Percentiles rank a stretch among this genome's conserved stretches.
phyloP scores from a whole-genome alignment of 2,888 invertebrate genomes.

The Euclidia mi region DNA sequence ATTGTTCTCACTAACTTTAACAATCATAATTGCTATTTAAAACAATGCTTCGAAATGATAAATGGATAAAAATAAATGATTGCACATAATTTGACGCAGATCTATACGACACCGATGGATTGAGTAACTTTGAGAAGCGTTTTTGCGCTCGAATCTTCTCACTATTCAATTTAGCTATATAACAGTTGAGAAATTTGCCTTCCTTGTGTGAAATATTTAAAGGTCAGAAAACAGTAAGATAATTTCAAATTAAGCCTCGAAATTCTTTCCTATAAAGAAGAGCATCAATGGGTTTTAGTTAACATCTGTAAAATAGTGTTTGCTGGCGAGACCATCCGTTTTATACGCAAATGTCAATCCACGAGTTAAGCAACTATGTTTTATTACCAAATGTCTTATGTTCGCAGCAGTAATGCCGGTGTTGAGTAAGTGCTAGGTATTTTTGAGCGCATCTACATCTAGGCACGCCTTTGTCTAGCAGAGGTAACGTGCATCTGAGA shows the following conservation, averaged over 20 bases:
- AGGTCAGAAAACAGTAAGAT: slow-evolving; percentile 8
- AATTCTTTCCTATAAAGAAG: slow-evolving; percentile 40
- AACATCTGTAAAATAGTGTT: slow-evolving; percentile 62
- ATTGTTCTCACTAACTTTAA: slow-evolving; percentile 46
- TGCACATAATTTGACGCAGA: slow-evolving; percentile 36
- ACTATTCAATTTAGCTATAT: slow-evolving; percentile 61
- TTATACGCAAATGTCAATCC: slow-evolving; percentile 85
- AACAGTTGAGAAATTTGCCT: slow-evolving; percentile 59
- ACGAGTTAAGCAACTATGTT: slow-evolving; percentile 77
- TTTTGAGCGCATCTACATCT: slow-evolving; percentile 69
- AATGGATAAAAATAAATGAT: slow-evolving; percentile 29
- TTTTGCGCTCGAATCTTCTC: slow-evolving; percentile 63
- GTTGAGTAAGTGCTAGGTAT: slow-evolving; percentile 72
- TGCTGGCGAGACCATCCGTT: slow-evolving; percentile 63
- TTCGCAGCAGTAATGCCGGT: slow-evolving; percentile 63
- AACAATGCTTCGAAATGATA: slow-evolving; percentile 35
- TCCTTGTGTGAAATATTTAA: slow-evolving; percentile 37
- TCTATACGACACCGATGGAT: slow-evolving; percentile 45
- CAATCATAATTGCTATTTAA: slow-evolving; percentile 27
- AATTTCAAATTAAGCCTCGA: slow-evolving; percentile 26
- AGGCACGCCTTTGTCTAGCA: slow-evolving; percentile 54
- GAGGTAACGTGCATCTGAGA: slow-evolving; percentile 27
- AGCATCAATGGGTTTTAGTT: slow-evolving; percentile 46
- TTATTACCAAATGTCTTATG: slow-evolving; percentile 81
- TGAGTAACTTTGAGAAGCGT: slow-evolving; percentile 64